Conservation (phyloP, 1,140 invertebrate genomes). For the Drosophila santomea region DNA sequence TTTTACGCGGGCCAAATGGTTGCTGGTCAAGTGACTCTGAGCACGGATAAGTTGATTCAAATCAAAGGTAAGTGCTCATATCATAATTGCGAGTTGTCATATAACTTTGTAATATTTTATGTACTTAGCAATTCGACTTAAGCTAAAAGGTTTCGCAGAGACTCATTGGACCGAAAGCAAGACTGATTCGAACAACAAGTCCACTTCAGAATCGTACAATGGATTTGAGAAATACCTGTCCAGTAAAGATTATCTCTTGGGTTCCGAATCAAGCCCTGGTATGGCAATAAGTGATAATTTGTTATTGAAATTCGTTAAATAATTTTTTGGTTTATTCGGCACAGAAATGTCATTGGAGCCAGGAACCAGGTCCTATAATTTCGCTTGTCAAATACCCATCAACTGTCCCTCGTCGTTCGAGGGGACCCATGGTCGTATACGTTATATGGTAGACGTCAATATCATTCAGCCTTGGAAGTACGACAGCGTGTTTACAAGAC, state of each 20-base stretch:
- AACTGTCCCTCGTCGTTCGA: constrained; percentile 90
- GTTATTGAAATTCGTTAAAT: not conserved
- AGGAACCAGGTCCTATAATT: constrained; percentile 86
- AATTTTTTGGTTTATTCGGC: not conserved
- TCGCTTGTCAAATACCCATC: constrained; percentile 86
- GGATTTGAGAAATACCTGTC: constrained; percentile 75
- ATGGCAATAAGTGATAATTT: not conserved
- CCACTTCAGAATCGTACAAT: constrained; percentile 27
- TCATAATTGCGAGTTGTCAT: no score
- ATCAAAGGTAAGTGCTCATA: constrained; percentile 68
- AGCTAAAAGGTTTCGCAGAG: constrained; percentile 64
- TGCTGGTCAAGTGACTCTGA: constrained; percentile 84
- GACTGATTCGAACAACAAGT: constrained; percentile 35
- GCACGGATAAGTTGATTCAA: constrained; percentile 84
- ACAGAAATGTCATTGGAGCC: constrained; percentile 50
- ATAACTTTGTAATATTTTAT: no score
- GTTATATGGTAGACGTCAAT: constrained; percentile 88
- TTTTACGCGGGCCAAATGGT: constrained; percentile 86
- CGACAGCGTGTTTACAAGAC: constrained; percentile 89
- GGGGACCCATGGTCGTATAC: constrained; percentile 88
- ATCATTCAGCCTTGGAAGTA: constrained; percentile 91
- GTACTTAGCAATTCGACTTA: constrained; percentile 52
- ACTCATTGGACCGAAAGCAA: constrained; percentile 62
- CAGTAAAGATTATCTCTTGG: constrained; percentile 61
- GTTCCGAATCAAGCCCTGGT: constrained; percentile 43